Evolutionary conservation across 1,140 invertebrate species (phyloP).

Genomic region (Bursaphelenchus mucronatus): DNA sequence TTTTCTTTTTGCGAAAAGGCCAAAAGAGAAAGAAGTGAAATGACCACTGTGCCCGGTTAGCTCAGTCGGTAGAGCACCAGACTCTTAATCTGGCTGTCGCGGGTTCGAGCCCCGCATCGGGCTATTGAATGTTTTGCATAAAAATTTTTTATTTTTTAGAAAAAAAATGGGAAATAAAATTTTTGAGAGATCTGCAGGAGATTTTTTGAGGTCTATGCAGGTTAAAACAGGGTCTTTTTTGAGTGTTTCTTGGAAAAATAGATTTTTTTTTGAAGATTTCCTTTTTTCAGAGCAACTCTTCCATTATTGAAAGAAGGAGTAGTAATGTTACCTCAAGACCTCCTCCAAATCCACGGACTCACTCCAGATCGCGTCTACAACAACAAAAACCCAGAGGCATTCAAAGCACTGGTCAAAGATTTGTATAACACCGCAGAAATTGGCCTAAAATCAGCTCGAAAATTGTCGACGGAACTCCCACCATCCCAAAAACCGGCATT

Average conservation of each 20-base stretch:
- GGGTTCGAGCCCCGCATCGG: conserved; percentile 61
- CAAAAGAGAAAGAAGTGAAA: too few species aligned
- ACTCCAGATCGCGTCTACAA: conserved; percentile 29
- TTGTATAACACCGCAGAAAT: conserved; percentile 22
- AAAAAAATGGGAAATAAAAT: conserved; percentile 8
- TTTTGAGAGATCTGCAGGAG: not conserved
- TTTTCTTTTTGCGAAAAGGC: too few species aligned
- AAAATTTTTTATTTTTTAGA: not conserved
- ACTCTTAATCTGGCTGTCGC: conserved; percentile 61
- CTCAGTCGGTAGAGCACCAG: conserved; percentile 61
- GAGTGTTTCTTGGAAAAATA: not conserved
- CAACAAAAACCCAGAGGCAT: conserved; percentile 26
- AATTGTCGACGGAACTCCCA: not conserved
- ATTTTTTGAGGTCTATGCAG: not conserved
- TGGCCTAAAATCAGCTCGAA: conserved; percentile 21
- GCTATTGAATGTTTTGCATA: conserved; percentile 19
- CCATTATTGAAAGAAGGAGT: conserved; percentile 40
- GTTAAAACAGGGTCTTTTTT: not conserved
- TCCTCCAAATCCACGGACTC: conserved; percentile 34
- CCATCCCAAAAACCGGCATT: conserved; percentile 26
- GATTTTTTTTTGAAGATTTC: not conserved
- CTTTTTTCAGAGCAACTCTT: conserved; percentile 36
- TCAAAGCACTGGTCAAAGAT: conserved; percentile 33
- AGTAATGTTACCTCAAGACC: conserved; percentile 34
- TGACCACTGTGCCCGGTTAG: conserved; percentile 44